Percentiles rank a stretch among this genome's conserved stretches.
phyloP scores from a whole-genome alignment of 2,113 vertebrate genomes.

The Trogon melanurus region DNA sequence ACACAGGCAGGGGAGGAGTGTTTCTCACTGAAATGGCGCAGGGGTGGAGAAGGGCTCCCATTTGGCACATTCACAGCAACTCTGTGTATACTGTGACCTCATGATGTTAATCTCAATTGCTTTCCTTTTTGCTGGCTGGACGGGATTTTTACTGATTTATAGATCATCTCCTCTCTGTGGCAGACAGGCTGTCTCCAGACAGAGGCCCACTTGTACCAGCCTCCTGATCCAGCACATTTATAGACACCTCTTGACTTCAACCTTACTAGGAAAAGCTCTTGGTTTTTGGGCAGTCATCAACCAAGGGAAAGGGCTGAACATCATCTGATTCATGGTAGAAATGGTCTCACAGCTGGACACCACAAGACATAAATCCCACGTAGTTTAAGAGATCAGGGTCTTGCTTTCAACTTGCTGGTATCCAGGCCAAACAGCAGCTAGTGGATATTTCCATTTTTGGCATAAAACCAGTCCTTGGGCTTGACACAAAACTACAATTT shows the following conservation, averaged over 20 bases:
- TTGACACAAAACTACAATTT: neutral
- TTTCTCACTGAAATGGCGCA: neutral
- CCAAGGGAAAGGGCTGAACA: neutral
- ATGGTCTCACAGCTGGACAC: neutral
- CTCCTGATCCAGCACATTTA: neutral
- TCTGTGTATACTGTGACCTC: neutral
- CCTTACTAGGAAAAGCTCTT: neutral
- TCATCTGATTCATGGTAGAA: neutral
- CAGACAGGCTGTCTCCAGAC: neutral
- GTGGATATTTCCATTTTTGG: neutral
- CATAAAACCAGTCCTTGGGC: neutral
- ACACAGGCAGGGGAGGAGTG: neutral
- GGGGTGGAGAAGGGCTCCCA: neutral
- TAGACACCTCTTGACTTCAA: neutral
- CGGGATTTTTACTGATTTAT: neutral
- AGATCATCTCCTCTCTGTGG: neutral
- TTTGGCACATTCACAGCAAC: neutral
- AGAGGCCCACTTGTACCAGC: neutral
- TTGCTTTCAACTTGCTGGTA: neutral
- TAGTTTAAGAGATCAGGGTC: neutral
- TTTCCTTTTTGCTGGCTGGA: neutral
- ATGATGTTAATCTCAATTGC: neutral
- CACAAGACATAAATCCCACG: neutral
- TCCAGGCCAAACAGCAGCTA: neutral
- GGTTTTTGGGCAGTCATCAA: neutral